These are phyloP conservation scores for Epistrophe grossulariae DNA, from an alignment of 2,888 invertebrate genomes.

Conservation along the genomic window DNA sequence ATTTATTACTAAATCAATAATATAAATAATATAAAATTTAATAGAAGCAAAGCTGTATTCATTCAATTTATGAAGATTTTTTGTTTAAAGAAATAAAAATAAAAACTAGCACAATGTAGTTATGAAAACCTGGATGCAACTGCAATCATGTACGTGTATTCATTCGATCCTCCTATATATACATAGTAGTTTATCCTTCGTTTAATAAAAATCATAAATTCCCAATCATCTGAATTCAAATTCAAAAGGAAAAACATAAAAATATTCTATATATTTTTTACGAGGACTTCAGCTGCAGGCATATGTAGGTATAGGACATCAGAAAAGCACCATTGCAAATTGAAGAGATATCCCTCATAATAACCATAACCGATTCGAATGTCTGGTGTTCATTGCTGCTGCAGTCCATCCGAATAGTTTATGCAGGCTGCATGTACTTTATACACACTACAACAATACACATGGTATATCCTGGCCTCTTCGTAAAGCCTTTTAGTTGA, in stretches of 20 bases:
- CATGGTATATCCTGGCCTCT: conserved; percentile 8
- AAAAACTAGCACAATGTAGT: not conserved
- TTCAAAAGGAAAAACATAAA: conserved; percentile 23
- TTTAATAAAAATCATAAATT: conserved; percentile 68
- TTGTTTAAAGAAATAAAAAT: not conserved
- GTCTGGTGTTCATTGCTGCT: conserved; percentile 46
- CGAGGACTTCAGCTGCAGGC: conserved; percentile 52
- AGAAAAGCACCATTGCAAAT: conserved; percentile 48
- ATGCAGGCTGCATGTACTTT: not conserved
- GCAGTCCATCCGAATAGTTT: conserved; percentile 14
- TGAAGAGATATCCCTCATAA: conserved; percentile 67
- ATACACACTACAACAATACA: not conserved
- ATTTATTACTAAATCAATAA: not conserved
- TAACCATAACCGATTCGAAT: conserved; percentile 57
- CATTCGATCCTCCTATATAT: not conserved
- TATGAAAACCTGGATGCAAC: not conserved
- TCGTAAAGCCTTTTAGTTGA: conserved; percentile 32
- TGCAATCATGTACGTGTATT: not conserved
- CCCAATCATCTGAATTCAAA: conserved; percentile 55
- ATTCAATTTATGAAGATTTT: not conserved
- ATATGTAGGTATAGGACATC: conserved; percentile 33
- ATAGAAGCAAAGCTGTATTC: not conserved
- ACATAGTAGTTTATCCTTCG: conserved; percentile 9
- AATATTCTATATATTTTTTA: conserved; percentile 46
- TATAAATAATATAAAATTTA: not conserved